A percentile compares a stretch with the other conserved stretches of the same genome.
Evolutionary conservation across 2,888 invertebrate species (phyloP).

Genomic region (Malacosoma neustria): DNA sequence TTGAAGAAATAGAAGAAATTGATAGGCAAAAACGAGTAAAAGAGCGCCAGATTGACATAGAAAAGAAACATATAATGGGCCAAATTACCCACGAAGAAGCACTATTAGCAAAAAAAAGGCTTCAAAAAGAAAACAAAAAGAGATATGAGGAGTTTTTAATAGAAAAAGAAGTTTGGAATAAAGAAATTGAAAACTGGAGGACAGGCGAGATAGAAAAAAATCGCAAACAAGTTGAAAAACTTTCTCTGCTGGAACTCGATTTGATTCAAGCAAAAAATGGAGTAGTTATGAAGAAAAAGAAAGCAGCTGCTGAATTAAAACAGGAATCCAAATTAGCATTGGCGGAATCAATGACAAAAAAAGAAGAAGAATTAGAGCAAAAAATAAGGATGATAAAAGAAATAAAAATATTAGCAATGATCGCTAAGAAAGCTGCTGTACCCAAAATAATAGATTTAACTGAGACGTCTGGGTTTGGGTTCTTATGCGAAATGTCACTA

Average conservation of each 20-base stretch:
- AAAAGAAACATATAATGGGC: conserved; percentile 75
- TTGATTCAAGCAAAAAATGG: conserved; percentile 41
- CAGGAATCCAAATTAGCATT: conserved; percentile 39
- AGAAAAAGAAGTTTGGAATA: conserved; percentile 59
- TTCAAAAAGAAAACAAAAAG: conserved; percentile 58
- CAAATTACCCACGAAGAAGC: conserved; percentile 76
- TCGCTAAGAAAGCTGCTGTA: conserved; percentile 65
- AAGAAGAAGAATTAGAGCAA: conserved; percentile 65
- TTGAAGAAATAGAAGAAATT: conserved; percentile 55
- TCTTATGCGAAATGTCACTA: conserved; percentile 79
- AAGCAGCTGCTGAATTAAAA: conserved; percentile 38
- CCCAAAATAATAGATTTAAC: conserved; percentile 75
- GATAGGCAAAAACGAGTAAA: conserved; percentile 60
- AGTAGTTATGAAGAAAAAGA: conserved; percentile 35
- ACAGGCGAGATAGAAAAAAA: conserved; percentile 61
- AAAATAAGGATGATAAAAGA: conserved; percentile 65
- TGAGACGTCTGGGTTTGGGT: conserved; percentile 72
- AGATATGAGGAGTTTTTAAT: conserved; percentile 64
- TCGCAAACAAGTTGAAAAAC: conserved; percentile 54
- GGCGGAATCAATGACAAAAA: conserved; percentile 48
- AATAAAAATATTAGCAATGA: conserved; percentile 58
- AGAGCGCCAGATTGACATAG: conserved; percentile 65
- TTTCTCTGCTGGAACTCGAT: conserved; percentile 40
- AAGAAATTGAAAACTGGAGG: conserved; percentile 69
- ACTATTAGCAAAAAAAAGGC: conserved; percentile 67